Conservation (phyloP, 1,140 invertebrate species). For the Drosophila eugracilis region DNA sequence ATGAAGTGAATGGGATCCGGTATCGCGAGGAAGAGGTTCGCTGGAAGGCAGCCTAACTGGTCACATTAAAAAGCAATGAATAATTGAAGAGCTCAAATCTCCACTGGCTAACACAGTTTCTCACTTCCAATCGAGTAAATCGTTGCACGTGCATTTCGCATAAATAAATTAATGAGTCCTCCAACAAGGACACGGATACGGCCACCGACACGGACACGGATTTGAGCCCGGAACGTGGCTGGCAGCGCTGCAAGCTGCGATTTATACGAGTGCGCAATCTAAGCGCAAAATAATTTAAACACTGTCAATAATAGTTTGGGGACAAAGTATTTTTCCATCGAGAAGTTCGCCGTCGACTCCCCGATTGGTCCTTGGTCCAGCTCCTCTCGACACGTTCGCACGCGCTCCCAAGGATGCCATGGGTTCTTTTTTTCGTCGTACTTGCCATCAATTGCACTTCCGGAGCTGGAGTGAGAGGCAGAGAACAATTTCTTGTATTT, state of each 20-base stretch:
- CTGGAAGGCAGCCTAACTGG: conserved; percentile 36
- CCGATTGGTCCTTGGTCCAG: conserved; percentile 6
- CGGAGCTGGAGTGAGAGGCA: conserved; percentile 61
- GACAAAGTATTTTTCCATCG: conserved; percentile 68
- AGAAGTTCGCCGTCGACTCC: conserved; percentile 42
- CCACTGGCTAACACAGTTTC: conserved; percentile 67
- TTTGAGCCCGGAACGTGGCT: conserved; percentile 14
- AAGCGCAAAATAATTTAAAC: conserved; percentile 82
- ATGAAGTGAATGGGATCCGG: conserved; percentile 42
- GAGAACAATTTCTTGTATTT: conserved; percentile 78
- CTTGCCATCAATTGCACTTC: conserved; percentile 77
- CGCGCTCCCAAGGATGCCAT: conserved; percentile 42
- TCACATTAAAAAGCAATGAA: conserved; percentile 63
- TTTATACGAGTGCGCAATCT: conserved; percentile 78
- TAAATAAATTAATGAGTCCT: conserved; percentile 82
- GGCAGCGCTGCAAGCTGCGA: conserved; percentile 51
- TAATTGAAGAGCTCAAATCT: conserved; percentile 62
- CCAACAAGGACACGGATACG: conserved; percentile 26
- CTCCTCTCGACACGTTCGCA: conserved; percentile 77
- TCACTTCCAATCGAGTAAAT: conserved; percentile 75
- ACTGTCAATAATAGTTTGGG: conserved; percentile 78
- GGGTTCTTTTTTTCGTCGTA: conserved; percentile 24
- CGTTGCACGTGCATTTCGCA: conserved; percentile 80
- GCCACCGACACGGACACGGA: conserved; percentile 21
- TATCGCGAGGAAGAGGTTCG: neutral